Evolutionary conservation across 37 sponge, comb jelly and placozoan species (phyloP), one percentile per base, ranked within the genome.

Genomic region (Halisarca cf. caerulea): DNA sequence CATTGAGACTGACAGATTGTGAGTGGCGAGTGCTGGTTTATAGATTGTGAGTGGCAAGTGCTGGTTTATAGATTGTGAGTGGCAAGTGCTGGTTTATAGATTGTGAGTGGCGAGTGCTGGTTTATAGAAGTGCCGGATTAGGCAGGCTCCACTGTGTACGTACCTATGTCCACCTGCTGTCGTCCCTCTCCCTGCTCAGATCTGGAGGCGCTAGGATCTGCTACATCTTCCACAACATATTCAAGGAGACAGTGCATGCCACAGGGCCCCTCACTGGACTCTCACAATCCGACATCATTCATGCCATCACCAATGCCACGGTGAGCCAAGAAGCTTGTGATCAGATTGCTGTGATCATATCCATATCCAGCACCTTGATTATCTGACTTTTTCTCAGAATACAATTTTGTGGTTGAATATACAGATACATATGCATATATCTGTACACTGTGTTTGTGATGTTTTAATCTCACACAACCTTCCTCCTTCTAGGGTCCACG

Each of bases 181-280:
- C 75, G 7, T 11, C 28, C 75, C 23, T 36, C 4, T 20, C 24
- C 61, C 34, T 33, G 8, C 57, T 11, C 32, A 91, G 88, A 33
- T 83, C 92, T 14, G 99, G 99, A 0, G 99, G 99, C 20, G 99
- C 99, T 34, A 58, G 97, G 37, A 91, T 99, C 20, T 96, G 95
- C 73, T 96, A 91, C 89, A 94, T 99, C 15, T 99, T 99, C 78
- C 97, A 99, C 68, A 83, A 91, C 28, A 93, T 91, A 0, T 96
- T 95, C 62, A 66, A 88, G 37, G 72, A 89, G 28, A 88, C 97
- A 8, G 80, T 99, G 37, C 75, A 75, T 36, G 77, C 69, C 18
- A 92, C 96, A 30, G 85, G 87, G 11, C 97, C 99, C 2, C 88
- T 99, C 38, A 86, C 84, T 28, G 98, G 98, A 0, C 87, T 97